These are phyloP conservation scores for Reticulitermes speratus DNA, from an alignment of 1,140 invertebrate species.

Conservation along the genomic window DNA sequence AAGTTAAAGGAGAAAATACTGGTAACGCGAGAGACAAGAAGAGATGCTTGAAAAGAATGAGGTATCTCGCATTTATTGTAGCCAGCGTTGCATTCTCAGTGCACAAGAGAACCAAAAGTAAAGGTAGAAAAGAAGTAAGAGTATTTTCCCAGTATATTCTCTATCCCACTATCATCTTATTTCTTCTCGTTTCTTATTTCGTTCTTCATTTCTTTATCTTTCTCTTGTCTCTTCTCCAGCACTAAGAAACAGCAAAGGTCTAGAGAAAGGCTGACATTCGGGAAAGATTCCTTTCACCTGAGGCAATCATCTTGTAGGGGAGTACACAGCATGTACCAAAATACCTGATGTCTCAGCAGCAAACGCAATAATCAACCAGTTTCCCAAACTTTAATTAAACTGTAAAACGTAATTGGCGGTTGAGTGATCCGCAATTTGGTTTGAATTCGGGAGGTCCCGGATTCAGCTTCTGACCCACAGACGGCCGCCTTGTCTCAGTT, in stretches of 20 bases:
- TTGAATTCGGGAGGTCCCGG: too few relatives aligned
- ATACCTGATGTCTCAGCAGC: too few relatives aligned
- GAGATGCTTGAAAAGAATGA: neutral
- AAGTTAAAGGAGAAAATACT: neutral
- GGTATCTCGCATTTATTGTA: neutral
- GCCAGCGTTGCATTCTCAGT: neutral
- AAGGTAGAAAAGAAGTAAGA: neutral
- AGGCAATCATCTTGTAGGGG: too few relatives aligned
- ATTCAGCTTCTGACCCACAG: too few relatives aligned
- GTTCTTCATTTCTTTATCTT: too few relatives aligned
- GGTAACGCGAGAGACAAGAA: neutral
- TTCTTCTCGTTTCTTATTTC: neutral
- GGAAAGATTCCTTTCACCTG: neutral
- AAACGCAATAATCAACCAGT: too few relatives aligned
- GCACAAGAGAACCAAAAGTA: neutral
- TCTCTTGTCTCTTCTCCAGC: neutral
- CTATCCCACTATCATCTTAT: neutral
- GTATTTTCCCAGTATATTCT: neutral
- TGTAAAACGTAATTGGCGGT: too few relatives aligned
- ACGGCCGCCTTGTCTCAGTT: too few relatives aligned
- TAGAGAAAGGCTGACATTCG: neutral
- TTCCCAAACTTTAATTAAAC: too few relatives aligned
- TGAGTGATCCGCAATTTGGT: too few relatives aligned
- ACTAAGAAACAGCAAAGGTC: neutral
- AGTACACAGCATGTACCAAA: too few relatives aligned